A percentile compares a stretch with the other conserved stretches of the same genome.
phyloP scores from a whole-genome alignment of 2,113 vertebrate genomes.

The Tachysurus fulvidraco region DNA sequence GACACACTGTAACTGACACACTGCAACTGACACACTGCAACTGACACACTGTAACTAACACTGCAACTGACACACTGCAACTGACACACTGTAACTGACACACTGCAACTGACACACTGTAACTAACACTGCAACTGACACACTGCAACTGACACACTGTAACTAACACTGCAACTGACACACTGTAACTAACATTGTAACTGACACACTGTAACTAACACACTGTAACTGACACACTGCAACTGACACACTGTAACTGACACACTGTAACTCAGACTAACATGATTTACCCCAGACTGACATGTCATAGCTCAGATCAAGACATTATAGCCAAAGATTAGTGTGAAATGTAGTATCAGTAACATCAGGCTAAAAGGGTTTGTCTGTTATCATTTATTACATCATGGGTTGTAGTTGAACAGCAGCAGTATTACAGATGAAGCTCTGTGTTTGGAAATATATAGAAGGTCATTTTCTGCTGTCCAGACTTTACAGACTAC shows the following conservation, averaged over 20 bases:
- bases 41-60: not conserved
- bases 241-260: not conserved
- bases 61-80: not conserved
- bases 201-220: not conserved
- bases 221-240: not conserved
- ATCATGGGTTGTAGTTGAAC: not conserved
- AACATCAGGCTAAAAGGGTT: not conserved
- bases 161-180: too few species aligned
- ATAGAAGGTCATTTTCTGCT: not conserved
- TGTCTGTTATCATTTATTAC: not conserved
- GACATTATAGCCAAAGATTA: not conserved
- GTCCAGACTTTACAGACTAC: not conserved
- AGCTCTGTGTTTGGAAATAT: not conserved
- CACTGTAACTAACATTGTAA: too few species aligned
- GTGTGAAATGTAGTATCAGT: not conserved
- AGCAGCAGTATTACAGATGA: not conserved
- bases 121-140: not conserved
- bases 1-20: not conserved
- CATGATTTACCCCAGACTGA: not conserved
- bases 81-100: not conserved
- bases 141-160: not conserved
- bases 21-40: not conserved
- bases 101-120: not conserved
- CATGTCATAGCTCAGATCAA: not conserved
- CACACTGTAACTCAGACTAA: not conserved